Base-by-base conservation (phyloP, 2,797 vertebrate genomes). In the Clarias platycephalus region DNA sequence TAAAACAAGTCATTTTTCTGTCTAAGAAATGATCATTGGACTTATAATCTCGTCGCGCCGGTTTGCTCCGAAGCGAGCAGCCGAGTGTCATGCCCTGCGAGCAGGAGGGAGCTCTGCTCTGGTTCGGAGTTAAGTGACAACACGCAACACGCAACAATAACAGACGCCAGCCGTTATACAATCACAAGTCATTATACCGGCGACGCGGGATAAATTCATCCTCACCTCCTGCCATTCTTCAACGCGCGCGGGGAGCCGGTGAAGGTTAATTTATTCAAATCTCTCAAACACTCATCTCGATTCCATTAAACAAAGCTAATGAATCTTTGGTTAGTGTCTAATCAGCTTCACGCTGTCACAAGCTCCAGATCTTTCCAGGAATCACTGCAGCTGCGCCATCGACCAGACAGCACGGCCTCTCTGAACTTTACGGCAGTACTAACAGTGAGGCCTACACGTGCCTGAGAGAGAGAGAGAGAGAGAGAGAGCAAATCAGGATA, bases 251-350 rank as follows among this genome's bases (percentile, higher is more conserved):
- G 93, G 93, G 95, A 95, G 94, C 92, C 91, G 91, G 90, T 95
- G 95, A 96, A 96, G 94, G 95, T 95, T 96, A 95, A 96, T 96
- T 95, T 95, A 96, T 96, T 95, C 94, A 95, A 96, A 96, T 96
- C 93, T 94, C 90, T 91, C 92, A 91, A 94, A 92, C 92, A 94
- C 94, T 95, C 93, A 93, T 95, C 94, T 94, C 94, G 92, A 94
- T 95, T 95, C 93, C 92, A 96, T 95, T 95, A 95, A 95, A 96
- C 93, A 93, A 91, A 92, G 93, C 94, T 95, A 96, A 96, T 96
- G 95, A 95, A 96, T 96, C 93, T 96, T 94, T 95, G 92, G 91
- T 95, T 94, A 92, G 93, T 88, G 89, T 92, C 92, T 95, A 95
- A 96, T 96, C 93, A 94, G 92, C 95, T 95, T 95, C 94, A 91